phyloP scores from a whole-genome alignment of 1,140 invertebrate genomes.

The Drosophila littoralis region DNA sequence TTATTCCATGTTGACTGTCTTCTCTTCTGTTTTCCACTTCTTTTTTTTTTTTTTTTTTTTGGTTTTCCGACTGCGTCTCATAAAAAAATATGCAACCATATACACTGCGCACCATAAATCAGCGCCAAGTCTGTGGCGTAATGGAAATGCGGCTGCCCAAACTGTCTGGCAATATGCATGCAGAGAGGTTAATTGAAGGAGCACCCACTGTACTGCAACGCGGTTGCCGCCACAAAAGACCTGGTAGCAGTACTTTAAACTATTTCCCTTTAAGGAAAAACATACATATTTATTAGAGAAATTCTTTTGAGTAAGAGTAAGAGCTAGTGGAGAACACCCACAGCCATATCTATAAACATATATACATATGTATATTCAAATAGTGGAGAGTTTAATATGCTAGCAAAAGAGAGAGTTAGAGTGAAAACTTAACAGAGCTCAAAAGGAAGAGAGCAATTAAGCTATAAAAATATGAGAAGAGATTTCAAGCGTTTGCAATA shows the following conservation, averaged over 20 bases:
- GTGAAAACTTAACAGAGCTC: neutral
- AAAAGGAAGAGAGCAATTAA: neutral
- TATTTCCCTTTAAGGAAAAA: neutral
- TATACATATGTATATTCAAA: too few relatives aligned
- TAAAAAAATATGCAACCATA: constrained; percentile 66
- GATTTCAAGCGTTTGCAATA: neutral
- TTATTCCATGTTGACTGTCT: constrained; percentile 59
- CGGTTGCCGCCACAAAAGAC: neutral
- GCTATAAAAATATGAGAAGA: neutral
- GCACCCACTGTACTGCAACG: neutral
- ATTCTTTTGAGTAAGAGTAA: too few relatives aligned
- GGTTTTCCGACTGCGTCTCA: constrained; percentile 63
- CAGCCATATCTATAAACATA: too few relatives aligned
- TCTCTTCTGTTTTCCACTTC: constrained; percentile 27
- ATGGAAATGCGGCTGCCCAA: constrained; percentile 18
- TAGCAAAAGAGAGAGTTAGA: neutral
- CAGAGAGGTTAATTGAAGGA: constrained; percentile 7
- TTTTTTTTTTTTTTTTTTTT: neutral
- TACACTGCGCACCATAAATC: constrained; percentile 57
- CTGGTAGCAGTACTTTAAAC: neutral
- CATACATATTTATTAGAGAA: too few relatives aligned
- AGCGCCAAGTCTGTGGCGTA: constrained; percentile 25
- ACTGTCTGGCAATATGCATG: constrained; percentile 5
- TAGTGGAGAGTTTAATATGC: neutral
- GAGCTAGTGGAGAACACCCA: too few relatives aligned